Evolutionary conservation across 2,797 vertebrate genomes (phyloP).

Genomic region (Merluccius polli): DNA sequence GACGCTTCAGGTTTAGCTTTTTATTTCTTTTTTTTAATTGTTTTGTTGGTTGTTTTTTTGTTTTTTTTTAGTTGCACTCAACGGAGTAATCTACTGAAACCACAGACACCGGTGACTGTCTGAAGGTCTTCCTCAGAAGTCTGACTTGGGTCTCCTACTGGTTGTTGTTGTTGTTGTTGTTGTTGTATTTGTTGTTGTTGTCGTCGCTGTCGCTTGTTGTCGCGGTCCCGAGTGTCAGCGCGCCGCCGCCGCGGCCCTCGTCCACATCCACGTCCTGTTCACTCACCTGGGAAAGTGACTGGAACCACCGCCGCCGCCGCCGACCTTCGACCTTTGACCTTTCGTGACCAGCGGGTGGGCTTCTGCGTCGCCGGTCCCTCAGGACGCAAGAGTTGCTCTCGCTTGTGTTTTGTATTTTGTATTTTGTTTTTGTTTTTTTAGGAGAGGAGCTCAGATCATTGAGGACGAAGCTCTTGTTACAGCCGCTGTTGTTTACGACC

Average conservation of each 20-base stretch:
- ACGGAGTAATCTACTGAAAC: slow-evolving; percentile 72
- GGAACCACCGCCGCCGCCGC: slow-evolving; percentile 60
- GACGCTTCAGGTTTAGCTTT: slow-evolving; percentile 45
- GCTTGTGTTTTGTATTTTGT: no score
- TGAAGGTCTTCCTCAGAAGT: slow-evolving; percentile 61
- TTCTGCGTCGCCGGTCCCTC: neutral
- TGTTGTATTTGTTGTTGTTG: no score
- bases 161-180: no score
- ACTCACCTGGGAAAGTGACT: slow-evolving; percentile 70
- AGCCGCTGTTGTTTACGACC: no score
- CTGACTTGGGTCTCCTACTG: slow-evolving; percentile 64
- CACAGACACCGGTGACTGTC: slow-evolving; percentile 52
- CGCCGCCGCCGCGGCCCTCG: no score
- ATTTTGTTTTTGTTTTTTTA: no score
- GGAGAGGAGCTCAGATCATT: neutral
- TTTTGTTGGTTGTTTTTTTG: neutral
- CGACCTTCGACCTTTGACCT: slow-evolving; percentile 62
- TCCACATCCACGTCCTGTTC: slow-evolving; percentile 13
- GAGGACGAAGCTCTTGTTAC: neutral
- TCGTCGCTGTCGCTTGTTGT: slow-evolving; percentile 48
- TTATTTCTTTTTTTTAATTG: neutral
- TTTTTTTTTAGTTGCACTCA: slow-evolving; percentile 58
- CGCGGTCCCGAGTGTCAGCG: slow-evolving; percentile 36
- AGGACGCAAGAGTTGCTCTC: neutral
- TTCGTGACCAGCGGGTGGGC: slow-evolving; percentile 27